Evolutionary conservation across 2,888 invertebrate genomes (phyloP), one percentile per base, ranked within the genome.

Genomic region (Macrophya annulata): DNA sequence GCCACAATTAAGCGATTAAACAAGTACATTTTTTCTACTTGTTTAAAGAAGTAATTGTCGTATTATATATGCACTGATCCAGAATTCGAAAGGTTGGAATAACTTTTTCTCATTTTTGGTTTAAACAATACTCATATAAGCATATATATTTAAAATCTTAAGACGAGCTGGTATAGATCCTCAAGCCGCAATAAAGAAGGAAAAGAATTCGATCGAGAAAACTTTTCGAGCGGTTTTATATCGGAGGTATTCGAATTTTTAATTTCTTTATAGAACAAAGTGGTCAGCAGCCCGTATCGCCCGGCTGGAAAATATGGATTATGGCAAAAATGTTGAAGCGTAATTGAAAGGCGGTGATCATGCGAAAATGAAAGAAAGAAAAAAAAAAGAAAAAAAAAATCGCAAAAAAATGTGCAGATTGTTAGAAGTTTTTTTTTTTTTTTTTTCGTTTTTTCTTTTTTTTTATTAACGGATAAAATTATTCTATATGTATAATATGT

Each of bases 221-320:
- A 68, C 37, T 68, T 68, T 4, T 1, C 17, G 9, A 62, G n/a
- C 0, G 15, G 43, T 43, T 45, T 10, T 4, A 12, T 21, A 12
- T 21, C 25, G 4, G n/a, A 74, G 43, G 45, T 12, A 21, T 74
- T 25, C 45, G 37, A 45, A 74, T 74, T 74, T 74, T 74, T 45
- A 74, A 48, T 74, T 48, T 45, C 74, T 45, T 45, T 43, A 31
- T 74, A 21, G 25, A 21, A 74, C 74, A 74, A 74, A 74, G 45
- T 45, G 74, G 45, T 74, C 74, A 74, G 10, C 48, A 25, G 45
- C 15, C 45, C 74, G 45, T 10, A 12, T 21, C 21, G 17, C 17
- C 45, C 45, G 4, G 9, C 2, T 74, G 4, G 48, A 21, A 48
- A 45, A 74, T 45, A 45, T 25, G 43, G 45, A 45, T 45, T 74